phyloP scores from a whole-genome alignment of 2,888 invertebrate species.

The Eilema depressum region DNA sequence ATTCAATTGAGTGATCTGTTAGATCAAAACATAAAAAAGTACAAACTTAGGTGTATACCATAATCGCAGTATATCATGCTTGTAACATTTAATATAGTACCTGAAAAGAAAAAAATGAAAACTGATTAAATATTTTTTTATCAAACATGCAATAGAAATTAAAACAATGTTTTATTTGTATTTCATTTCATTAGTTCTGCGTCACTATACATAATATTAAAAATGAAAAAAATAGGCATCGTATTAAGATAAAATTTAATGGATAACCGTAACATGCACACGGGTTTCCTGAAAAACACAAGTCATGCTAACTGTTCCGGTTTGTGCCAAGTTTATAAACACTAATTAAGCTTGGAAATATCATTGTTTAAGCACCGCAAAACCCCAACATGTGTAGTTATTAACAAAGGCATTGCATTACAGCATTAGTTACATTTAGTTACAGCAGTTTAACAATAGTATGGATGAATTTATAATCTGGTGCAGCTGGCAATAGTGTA shows the following conservation, averaged over 20 bases:
- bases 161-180: neutral
- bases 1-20: no score
- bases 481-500: slow-evolving; percentile 30
- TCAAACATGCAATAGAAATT: neutral
- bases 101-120: neutral
- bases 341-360: slow-evolving; percentile 27
- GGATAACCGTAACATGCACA: neutral
- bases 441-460: slow-evolving; percentile 27
- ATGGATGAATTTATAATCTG: slow-evolving; percentile 30
- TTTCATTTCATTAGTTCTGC: no score
- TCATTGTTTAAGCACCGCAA: slow-evolving; percentile 22
- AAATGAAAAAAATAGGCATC: neutral
- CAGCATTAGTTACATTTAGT: slow-evolving; percentile 26
- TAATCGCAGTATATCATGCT: neutral
- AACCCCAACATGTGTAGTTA: slow-evolving; percentile 23
- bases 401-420: slow-evolving; percentile 12
- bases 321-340: slow-evolving; percentile 20
- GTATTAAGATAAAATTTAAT: neutral
- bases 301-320: neutral
- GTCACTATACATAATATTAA: no score
- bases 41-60: no score
- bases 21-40: no score
- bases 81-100: neutral
- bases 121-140: neutral
- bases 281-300: neutral